Base-by-base conservation (phyloP, 1,140 invertebrate genomes). In the Achroia grisella region DNA sequence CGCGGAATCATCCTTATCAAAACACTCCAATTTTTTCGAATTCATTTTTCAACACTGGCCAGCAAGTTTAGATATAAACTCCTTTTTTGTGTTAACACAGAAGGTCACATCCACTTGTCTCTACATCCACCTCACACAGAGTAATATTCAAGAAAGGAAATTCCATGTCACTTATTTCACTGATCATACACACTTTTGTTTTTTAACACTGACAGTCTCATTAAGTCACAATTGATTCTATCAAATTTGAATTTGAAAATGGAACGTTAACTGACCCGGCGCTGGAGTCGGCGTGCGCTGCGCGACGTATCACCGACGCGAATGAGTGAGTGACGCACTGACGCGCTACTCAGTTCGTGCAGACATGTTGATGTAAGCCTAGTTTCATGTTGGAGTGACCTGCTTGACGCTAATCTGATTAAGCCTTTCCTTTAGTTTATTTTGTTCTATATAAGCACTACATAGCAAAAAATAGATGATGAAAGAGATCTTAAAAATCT, bases 1-100 rank as follows among this genome's bases (percentile, higher is more conserved):
- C 48, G 77, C 71, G 15, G 79, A 83, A 48, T 81, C 78, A 47
- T 81, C 71, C 52, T 81, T 69, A 33, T 74, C 70, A 35, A 75
- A 76, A 58, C 77, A 82, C 63, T 85, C 81, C 69, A 85, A 54
- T 62, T 85, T 85, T 77, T 85, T 85, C 43, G 81, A 75, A 82
- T 85, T 85, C 81, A 85, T 85, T 39, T 62, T 67, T 51, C 52
- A 61, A 57, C 58, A 62, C 55, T 57, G 46, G 48, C 39, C 44
- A 39, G 44, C 55, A 50, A 56, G 51, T 60, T 56, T 68, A 36
- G 52, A 40, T 56, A 57, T 53, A 69, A 55, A 63, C 53, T 67
- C 68, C 68, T 62, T 60, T 59, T 59, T 62, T 49, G 37, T 50
- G 48, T 47, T 28, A 53, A 52, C 62, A 56, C 46, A 52, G 58